A percentile compares a stretch with the other conserved stretches of the same genome.
Evolutionary conservation across 2,888 invertebrate species (phyloP).

Genomic region (Clusia tigrina): DNA sequence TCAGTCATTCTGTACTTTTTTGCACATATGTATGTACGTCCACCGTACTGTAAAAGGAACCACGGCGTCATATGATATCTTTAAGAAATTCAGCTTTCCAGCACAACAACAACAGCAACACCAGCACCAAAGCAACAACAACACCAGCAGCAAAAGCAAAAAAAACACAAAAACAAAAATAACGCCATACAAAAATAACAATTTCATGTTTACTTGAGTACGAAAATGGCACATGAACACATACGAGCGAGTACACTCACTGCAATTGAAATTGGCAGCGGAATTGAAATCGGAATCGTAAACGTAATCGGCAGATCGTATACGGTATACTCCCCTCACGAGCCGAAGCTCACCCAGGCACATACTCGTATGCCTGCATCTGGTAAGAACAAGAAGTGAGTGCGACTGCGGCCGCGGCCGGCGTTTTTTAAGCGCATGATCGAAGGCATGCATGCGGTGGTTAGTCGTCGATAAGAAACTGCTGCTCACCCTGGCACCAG

Average conservation of each 20-base stretch:
- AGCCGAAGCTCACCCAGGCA: too few relatives aligned
- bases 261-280: too few relatives aligned
- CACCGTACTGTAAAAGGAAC: constrained; percentile 18
- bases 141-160: too few relatives aligned
- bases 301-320: constrained; percentile 28
- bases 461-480: background rate
- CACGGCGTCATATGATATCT: constrained; percentile 22
- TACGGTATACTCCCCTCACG: background rate
- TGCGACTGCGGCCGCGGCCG: too few relatives aligned
- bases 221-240: constrained; percentile 9
- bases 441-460: constrained; percentile 17
- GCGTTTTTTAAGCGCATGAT: constrained; percentile 14
- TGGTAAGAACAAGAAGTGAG: too few relatives aligned
- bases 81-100: constrained; percentile 21
- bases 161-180: too few relatives aligned
- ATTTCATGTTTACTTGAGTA: constrained; percentile 19
- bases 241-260: constrained; percentile 4
- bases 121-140: too few relatives aligned
- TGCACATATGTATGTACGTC: too few relatives aligned
- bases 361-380: too few relatives aligned
- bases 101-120: constrained; percentile 18
- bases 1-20: too few relatives aligned
- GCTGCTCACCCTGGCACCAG: constrained; percentile 13
- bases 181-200: constrained; percentile 13
- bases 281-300: too few relatives aligned